Conservation (phyloP, 2,113 vertebrate species). For the Todiramphus saurophagus region DNA sequence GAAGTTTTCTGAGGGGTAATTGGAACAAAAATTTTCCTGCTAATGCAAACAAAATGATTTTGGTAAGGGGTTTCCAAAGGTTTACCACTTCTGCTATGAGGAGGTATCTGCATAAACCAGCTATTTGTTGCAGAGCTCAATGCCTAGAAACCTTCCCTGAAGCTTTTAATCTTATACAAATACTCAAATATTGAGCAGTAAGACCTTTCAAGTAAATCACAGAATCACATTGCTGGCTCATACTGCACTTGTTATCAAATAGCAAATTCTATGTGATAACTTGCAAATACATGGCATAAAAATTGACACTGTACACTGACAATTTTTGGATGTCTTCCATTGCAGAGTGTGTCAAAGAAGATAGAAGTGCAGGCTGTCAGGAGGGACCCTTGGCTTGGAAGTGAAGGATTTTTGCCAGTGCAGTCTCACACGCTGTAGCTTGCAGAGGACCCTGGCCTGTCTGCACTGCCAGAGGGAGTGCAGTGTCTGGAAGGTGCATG, state of each 20-base stretch:
- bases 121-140: not conserved
- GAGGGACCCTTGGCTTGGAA: not conserved
- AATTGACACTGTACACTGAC: not conserved
- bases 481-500: not conserved
- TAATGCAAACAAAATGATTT: not conserved
- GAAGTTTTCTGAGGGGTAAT: not conserved
- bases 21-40: not conserved
- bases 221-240: too few species aligned
- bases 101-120: not conserved
- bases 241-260: too few species aligned
- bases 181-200: not conserved
- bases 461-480: not conserved
- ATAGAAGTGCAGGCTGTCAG: not conserved
- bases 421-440: not conserved
- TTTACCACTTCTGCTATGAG: not conserved
- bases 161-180: not conserved
- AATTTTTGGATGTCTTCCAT: not conserved
- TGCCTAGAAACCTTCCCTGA: not conserved
- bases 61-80: not conserved
- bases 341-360: not conserved
- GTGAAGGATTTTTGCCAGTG: not conserved
- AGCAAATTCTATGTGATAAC: not conserved
- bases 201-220: not conserved
- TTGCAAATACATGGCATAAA: not conserved
- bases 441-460: not conserved